These are phyloP conservation scores for Drosophila pandora DNA, from an alignment of 1,140 invertebrate species.

Conservation along the genomic window DNA sequence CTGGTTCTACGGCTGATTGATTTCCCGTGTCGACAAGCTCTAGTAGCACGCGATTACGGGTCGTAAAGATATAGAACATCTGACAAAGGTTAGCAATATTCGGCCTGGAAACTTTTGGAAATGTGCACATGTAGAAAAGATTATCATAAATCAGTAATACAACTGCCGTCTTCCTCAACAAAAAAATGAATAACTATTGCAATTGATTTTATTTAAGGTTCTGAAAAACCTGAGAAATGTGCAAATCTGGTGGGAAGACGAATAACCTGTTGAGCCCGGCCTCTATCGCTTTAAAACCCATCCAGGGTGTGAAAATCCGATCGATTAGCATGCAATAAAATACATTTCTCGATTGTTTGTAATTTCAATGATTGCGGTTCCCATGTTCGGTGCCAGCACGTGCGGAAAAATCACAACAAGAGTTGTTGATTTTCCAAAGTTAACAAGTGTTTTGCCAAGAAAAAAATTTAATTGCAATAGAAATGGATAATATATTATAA, in stretches of 20 bases:
- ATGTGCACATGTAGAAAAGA: neutral
- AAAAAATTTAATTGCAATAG: neutral
- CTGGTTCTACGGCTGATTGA: conserved; percentile 53
- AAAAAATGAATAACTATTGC: neutral
- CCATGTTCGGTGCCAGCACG: conserved; percentile 41
- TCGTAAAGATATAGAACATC: conserved; percentile 39
- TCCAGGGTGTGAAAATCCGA: conserved; percentile 41
- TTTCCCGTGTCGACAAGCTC: conserved; percentile 40
- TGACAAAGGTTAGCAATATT: neutral
- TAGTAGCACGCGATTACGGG: conserved; percentile 22
- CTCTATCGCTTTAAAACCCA: conserved; percentile 28
- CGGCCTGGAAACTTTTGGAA: neutral
- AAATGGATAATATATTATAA: neutral
- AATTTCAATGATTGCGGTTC: conserved; percentile 8
- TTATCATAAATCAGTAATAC: neutral
- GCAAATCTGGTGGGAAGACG: conserved; percentile 18
- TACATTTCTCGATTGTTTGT: conserved; percentile 10
- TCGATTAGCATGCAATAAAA: conserved; percentile 45
- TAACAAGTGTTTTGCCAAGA: neutral
- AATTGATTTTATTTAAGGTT: conserved; percentile 13
- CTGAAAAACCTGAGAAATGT: conserved; percentile 25
- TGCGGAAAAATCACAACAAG: conserved; percentile 32
- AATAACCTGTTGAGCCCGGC: conserved; percentile 10
- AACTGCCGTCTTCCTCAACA: neutral
- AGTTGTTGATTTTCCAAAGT: conserved; percentile 20